These are phyloP conservation scores for Orchesella cincta DNA, from an alignment of 1,140 invertebrate species.

Conservation along the genomic window DNA sequence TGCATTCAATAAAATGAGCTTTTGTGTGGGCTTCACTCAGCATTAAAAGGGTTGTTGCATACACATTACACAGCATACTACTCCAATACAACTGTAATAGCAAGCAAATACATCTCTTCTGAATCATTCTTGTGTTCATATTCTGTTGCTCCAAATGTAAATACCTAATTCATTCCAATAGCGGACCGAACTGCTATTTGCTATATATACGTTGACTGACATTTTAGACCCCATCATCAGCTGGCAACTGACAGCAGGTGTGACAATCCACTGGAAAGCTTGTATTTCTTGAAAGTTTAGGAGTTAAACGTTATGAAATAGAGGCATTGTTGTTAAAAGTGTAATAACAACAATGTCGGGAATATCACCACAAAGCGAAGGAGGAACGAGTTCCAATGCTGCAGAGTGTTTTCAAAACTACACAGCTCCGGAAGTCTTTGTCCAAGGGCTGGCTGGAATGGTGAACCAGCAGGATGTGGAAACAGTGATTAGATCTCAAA, in stretches of 20 bases:
- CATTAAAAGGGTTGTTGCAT: no score
- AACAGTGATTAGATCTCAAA: conserved; percentile 84
- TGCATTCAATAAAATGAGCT: no score
- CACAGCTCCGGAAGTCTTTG: conserved; percentile 84
- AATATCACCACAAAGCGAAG: conserved; percentile 41
- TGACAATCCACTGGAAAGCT: neutral
- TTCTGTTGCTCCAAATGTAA: no score
- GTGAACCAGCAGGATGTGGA: conserved; percentile 89
- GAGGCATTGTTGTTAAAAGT: neutral
- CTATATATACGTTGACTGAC: neutral
- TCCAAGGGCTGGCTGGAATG: conserved; percentile 83
- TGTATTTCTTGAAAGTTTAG: neutral
- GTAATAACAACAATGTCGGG: neutral
- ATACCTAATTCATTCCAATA: neutral
- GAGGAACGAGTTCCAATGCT: conserved; percentile 57
- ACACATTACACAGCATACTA: no score
- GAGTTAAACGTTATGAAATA: neutral
- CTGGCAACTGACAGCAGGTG: neutral
- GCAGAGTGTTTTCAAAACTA: conserved; percentile 86
- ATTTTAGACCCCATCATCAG: neutral
- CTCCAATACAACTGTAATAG: no score
- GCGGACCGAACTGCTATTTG: neutral
- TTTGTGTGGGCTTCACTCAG: no score
- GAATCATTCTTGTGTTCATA: no score
- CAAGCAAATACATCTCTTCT: no score